Base-by-base conservation (phyloP, 2,113 vertebrate genomes). In the Ploceus nigricollis region DNA sequence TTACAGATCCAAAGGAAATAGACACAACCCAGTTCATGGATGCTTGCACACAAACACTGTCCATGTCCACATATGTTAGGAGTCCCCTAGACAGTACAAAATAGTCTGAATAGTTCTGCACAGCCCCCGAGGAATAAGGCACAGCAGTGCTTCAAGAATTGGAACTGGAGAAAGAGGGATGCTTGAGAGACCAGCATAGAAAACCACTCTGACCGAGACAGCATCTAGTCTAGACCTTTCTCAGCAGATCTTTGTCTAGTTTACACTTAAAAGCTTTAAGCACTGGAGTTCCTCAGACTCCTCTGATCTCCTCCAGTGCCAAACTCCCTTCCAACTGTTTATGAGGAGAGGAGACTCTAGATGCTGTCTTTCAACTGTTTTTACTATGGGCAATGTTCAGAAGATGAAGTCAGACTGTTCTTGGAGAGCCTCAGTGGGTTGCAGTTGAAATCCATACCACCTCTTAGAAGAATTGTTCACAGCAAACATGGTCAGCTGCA, bases 401-500 rank as follows among this genome's bases (percentile, higher is more conserved):
- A 71, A 75, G 44, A 42, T 37, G 47, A 27, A 78, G 30, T 31
- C 64, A 84, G 27, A 20, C 10, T 51, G 27, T 35, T 71, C 56
- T 57, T 70, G 30, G 54, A 70, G 18, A 48, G 47, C 33, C 4
- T 58, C 3, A 6, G 23, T 63, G 51, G 50, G 30, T 6, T n/a
- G 10, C 5, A 15, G 42, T 21, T 33, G 35, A 79, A 89, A 51
- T 51, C 54, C 40, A 42, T 33, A 39, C 13, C 48, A 54, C 13
- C 7, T 81, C 21, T 50, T 56, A 75, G 18, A 30, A 79, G 40
- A 72, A 61, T 1, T 63, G 21, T 35, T 84, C 33, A 24, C 23
- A 58, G 8, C 5, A 63, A 64, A 8, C 0, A 0, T 37, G 57
- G n/a, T 64, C 60, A 66, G 21, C 39, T 75, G 12, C 40, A 79